Evolutionary conservation across 2,888 invertebrate species (phyloP).

Genomic region (Lamellibrachia satsuma): DNA sequence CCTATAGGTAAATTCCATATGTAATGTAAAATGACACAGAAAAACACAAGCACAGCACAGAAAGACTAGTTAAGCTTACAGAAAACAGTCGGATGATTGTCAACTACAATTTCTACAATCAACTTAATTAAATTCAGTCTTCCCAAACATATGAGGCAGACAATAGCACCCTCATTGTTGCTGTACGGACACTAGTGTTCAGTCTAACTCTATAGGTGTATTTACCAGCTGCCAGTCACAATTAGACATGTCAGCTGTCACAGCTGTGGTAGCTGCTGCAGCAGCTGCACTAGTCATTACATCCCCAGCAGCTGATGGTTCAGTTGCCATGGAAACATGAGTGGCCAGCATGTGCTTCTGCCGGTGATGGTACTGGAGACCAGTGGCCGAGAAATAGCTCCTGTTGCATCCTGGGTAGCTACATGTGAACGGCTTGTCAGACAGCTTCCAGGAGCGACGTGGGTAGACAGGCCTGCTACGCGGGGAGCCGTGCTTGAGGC

Average conservation of each 20-base stretch:
- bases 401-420: background rate
- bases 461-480: background rate
- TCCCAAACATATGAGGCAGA: background rate
- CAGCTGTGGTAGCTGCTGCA: background rate
- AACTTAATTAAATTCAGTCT: background rate
- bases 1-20: background rate
- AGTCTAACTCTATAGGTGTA: background rate
- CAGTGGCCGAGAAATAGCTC: slow-evolving; percentile 17
- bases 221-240: background rate
- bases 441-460: background rate
- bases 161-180: background rate
- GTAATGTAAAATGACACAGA: background rate
- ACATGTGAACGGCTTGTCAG: background rate
- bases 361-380: background rate
- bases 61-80: background rate
- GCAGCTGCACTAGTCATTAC: background rate
- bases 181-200: background rate
- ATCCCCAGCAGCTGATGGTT: background rate
- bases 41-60: background rate
- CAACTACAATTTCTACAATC: too few species aligned
- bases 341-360: background rate
- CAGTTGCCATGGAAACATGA: background rate
- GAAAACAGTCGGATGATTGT: too few species aligned
- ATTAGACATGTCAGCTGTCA: background rate
- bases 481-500: background rate